These are phyloP conservation scores for Podarcis lilfordi DNA, from an alignment of 2,797 vertebrate genomes.

Conservation along the genomic window DNA sequence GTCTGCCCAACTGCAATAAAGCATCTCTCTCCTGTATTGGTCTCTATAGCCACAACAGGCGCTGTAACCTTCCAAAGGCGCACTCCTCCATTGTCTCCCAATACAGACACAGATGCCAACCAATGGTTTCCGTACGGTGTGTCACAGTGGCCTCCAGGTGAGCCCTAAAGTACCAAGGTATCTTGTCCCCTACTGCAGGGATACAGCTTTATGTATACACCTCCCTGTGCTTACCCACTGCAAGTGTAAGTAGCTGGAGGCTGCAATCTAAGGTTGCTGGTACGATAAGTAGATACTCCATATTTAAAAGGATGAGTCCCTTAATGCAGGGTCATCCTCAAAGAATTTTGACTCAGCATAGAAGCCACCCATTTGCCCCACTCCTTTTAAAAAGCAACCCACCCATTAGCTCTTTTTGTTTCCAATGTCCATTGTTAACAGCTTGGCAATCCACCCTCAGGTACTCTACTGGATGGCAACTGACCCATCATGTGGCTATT, in stretches of 20 bases:
- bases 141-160: background rate
- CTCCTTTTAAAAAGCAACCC: background rate
- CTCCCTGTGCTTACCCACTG: background rate
- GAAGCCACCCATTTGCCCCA: background rate
- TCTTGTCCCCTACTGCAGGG: background rate
- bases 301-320: background rate
- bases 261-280: background rate
- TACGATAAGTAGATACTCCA: background rate
- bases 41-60: too few relatives aligned
- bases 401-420: background rate
- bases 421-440: background rate
- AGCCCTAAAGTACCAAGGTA: background rate
- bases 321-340: background rate
- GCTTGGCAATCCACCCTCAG: background rate
- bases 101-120: too few relatives aligned
- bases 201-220: background rate
- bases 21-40: too few relatives aligned
- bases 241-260: background rate
- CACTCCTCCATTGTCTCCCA: too few relatives aligned
- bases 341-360: background rate
- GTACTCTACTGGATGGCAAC: too few relatives aligned
- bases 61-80: too few relatives aligned
- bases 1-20: too few relatives aligned
- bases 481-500: background rate
- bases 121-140: background rate